These are phyloP conservation scores for Spilogale gracilis DNA, from an alignment of 2,113 vertebrate species.

Conservation along the genomic window DNA sequence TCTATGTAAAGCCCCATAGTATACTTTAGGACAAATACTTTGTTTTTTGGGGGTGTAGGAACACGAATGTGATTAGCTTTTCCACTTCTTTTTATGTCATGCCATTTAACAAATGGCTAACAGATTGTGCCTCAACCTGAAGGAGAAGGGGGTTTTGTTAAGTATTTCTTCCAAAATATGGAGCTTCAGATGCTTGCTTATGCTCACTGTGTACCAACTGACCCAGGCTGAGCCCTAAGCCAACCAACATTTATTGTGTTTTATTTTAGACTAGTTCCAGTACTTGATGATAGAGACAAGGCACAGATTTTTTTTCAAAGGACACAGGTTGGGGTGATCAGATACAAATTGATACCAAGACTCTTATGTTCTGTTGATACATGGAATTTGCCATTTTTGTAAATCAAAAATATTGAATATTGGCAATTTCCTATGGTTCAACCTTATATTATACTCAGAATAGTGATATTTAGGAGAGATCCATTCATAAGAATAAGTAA, in stretches of 20 bases:
- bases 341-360: not conserved
- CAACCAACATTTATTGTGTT: not conserved
- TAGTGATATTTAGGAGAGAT: not conserved
- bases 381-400: not conserved
- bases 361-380: not conserved
- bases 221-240: not conserved
- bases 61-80: not conserved
- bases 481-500: not conserved
- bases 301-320: not conserved
- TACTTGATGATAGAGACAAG: not conserved
- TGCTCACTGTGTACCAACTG: not conserved
- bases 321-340: not conserved
- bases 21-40: not conserved
- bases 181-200: not conserved
- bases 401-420: constrained; percentile 5
- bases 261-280: not conserved
- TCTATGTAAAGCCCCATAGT: not conserved
- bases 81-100: not conserved
- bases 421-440: not conserved
- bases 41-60: not conserved
- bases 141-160: not conserved
- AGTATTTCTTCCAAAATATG: not conserved
- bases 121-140: not conserved
- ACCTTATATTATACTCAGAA: not conserved
- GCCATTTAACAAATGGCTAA: not conserved